Conservation (phyloP, 2,888 invertebrate genomes). For the Eucera pruinosa region DNA sequence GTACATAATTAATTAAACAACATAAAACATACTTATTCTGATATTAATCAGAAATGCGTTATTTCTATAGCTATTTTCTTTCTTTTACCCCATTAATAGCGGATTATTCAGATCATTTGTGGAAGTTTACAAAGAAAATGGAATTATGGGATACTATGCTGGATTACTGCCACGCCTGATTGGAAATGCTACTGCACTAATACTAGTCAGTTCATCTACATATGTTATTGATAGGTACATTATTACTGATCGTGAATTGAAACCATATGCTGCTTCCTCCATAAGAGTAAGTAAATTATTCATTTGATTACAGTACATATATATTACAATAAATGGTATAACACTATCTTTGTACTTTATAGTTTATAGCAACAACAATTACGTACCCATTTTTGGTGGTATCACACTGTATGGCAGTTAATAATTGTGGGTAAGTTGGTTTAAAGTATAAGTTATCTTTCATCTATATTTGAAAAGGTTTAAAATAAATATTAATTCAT, state of each 20-base stretch:
- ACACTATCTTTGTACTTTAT: slow-evolving; percentile 67
- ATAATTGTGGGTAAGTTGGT: slow-evolving; percentile 88
- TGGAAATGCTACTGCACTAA: slow-evolving; percentile 92
- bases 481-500: background rate
- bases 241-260: slow-evolving; percentile 89
- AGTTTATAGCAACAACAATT: slow-evolving; percentile 92
- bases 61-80: slow-evolving; percentile 46
- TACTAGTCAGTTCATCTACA: slow-evolving; percentile 90
- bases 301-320: background rate
- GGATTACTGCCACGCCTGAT: slow-evolving; percentile 95
- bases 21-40: background rate
- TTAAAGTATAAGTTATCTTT: slow-evolving; percentile 11
- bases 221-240: slow-evolving; percentile 93
- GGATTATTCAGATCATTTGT: slow-evolving; percentile 90
- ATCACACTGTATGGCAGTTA: slow-evolving; percentile 95
- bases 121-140: slow-evolving; percentile 94
- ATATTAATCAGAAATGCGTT: slow-evolving; percentile 15
- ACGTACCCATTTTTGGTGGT: slow-evolving; percentile 98
- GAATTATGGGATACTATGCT: slow-evolving; percentile 93
- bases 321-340: background rate
- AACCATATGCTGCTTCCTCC: slow-evolving; percentile 86
- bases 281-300: slow-evolving; percentile 85
- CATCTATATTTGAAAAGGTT: background rate
- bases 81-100: slow-evolving; percentile 83
- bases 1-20: slow-evolving; percentile 78